Evolutionary conservation across 2,113 vertebrate genomes (phyloP), one percentile per base, ranked within the genome.

Genomic region (Ammodytes marinus): DNA sequence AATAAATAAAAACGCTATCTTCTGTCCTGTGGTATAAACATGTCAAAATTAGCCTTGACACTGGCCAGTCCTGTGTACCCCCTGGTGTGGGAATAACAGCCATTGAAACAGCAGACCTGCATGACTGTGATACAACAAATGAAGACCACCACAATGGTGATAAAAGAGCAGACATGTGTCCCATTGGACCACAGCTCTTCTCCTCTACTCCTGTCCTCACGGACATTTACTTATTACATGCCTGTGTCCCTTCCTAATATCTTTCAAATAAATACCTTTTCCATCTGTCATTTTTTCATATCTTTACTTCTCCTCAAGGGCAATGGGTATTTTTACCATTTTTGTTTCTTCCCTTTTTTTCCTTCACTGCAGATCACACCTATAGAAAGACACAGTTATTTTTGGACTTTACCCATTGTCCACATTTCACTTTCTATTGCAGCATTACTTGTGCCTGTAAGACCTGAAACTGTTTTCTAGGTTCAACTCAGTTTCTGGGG

Each of bases 271-370:
- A 77, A 86, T 82, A 59, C 60, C 80, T 80, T 82, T 78, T 86
- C 88, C 86, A 92, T 92, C 91, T 90, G 88, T 91, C 90, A 88
- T 87, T 90, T 89, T 88, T 83, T 81, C 87, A 90, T 88, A 65
- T 85, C 14, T 80, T 88, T 66, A 59, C 79, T 79, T 85, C 69
- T 77, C 89, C 91, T 86, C 53, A 88, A 90, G 91, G 90, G 79
- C 54, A 40, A 67, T 53, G 46, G 79, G 53, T 89, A 87, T 91
- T 86, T 90, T 82, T 79, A 72, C 76, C 59, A 61, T 74, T 27
- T 68, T 80, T 82, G 85, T 85, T 88, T 80, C 68, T 69, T 77
- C 78, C 75, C 39, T 72, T 74, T 81, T 64, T 27, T 82, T 58
- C 35, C 9, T 58, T 17, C 53, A 54, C 71, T 60, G 47, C 39